Evolutionary conservation across 92 coral and sea anemone species (phyloP).

Genomic region (Metridium senile): DNA sequence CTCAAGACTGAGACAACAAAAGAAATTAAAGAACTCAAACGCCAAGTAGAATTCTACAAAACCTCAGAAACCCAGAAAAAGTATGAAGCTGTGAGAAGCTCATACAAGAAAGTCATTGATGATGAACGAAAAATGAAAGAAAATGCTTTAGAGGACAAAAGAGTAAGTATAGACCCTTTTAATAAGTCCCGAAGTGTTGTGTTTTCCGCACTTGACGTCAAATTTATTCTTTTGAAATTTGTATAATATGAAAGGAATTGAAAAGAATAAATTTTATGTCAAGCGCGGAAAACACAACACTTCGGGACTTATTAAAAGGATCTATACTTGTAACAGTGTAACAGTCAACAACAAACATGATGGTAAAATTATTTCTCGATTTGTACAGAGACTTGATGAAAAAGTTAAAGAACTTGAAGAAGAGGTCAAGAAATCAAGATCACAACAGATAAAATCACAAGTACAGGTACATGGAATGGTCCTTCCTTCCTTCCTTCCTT

Average conservation of each 20-base stretch:
- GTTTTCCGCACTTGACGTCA: too few relatives aligned
- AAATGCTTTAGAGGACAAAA: constrained; percentile 33
- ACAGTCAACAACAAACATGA: too few relatives aligned
- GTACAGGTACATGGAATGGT: constrained; percentile 16
- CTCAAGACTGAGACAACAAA: constrained; percentile 53
- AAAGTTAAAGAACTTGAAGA: constrained; percentile 34
- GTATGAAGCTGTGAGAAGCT: constrained; percentile 43
- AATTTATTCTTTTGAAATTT: too few relatives aligned
- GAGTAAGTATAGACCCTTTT: constrained; percentile 17
- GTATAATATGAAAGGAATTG: too few relatives aligned
- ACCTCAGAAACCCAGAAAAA: constrained; percentile 39
- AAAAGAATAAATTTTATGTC: too few relatives aligned
- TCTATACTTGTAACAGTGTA: too few relatives aligned
- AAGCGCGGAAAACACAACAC: too few relatives aligned
- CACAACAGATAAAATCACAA: constrained; percentile 3
- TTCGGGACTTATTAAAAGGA: too few relatives aligned
- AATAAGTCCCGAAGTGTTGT: not conserved
- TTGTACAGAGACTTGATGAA: constrained; percentile 27
- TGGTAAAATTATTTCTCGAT: not conserved
- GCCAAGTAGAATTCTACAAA: constrained; percentile 53
- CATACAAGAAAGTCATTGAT: constrained; percentile 46
- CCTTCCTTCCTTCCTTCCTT: not conserved
- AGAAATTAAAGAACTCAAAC: constrained; percentile 65
- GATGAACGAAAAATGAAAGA: constrained; percentile 46
- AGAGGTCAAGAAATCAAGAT: constrained; percentile 16